phyloP scores from a whole-genome alignment of 1,140 invertebrate species.

The Manduca sexta region DNA sequence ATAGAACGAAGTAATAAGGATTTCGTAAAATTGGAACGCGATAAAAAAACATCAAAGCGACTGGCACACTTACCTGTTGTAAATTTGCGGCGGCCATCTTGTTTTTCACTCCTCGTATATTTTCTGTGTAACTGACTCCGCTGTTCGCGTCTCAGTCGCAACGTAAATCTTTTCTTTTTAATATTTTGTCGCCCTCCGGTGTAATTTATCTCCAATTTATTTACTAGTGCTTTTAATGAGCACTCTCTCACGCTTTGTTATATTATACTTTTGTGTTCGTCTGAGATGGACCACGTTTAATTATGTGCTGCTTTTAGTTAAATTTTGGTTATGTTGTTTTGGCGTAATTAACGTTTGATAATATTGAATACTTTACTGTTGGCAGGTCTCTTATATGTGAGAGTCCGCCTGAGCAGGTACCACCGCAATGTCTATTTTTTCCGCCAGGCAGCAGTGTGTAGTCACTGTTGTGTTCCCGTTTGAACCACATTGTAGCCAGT shows the following conservation, averaged over 20 bases:
- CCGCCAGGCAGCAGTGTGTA: no score
- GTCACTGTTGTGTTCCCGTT: no score
- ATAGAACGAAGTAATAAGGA: no score
- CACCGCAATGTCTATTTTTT: no score
- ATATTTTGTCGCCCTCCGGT: constrained; percentile 22
- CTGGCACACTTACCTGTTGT: not conserved
- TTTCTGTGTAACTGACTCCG: constrained; percentile 18
- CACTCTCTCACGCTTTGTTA: constrained; percentile 20
- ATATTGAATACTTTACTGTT: not conserved
- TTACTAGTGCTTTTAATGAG: constrained; percentile 26
- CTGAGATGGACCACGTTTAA: not conserved
- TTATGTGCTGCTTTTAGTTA: constrained; percentile 6
- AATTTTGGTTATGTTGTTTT: not conserved
- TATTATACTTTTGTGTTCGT: constrained; percentile 10
- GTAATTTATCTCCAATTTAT: constrained; percentile 28
- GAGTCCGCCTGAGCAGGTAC: no score
- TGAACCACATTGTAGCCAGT: no score
- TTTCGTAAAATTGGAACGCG: no score
- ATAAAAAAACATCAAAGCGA: no score
- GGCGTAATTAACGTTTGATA: not conserved
- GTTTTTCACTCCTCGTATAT: not conserved
- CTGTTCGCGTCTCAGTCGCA: constrained; percentile 6
- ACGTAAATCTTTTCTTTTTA: constrained; percentile 21
- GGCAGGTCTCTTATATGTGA: no score
- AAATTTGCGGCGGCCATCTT: not conserved